Conservation (phyloP, 2,888 invertebrate species). For the Synergus itoensis region DNA sequence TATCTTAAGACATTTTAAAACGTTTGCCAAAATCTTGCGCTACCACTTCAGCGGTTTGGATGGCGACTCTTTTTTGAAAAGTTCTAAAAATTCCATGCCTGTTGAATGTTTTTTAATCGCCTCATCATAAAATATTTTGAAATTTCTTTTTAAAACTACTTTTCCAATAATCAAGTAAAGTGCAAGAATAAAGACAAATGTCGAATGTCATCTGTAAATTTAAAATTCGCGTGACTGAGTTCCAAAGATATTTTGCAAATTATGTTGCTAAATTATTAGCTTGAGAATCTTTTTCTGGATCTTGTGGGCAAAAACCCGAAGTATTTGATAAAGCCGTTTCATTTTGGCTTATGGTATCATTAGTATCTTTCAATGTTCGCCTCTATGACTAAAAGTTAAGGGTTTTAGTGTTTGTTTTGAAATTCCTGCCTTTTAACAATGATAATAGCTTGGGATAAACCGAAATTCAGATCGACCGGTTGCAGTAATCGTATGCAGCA, state of each 20-base stretch:
- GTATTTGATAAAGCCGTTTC: not conserved
- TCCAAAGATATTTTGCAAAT: not conserved
- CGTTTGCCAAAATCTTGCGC: too few relatives aligned
- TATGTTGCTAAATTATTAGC: not conserved
- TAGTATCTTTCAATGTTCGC: not conserved
- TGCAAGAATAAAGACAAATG: not conserved
- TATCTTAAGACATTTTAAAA: not conserved
- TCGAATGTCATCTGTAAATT: not conserved
- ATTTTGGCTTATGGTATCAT: not conserved
- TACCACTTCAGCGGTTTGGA: too few relatives aligned
- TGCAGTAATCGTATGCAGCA: slow-evolving; percentile 46
- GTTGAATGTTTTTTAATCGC: too few relatives aligned
- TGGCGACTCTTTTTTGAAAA: too few relatives aligned
- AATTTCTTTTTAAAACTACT: too few relatives aligned
- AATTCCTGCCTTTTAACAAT: not conserved
- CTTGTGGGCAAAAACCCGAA: not conserved
- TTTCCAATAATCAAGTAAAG: too few relatives aligned
- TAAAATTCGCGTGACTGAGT: not conserved
- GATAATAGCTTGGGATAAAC: slow-evolving; percentile 15
- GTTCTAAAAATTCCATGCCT: too few relatives aligned
- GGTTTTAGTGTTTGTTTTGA: not conserved
- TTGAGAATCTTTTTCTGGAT: not conserved
- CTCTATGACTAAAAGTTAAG: not conserved
- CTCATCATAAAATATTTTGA: too few relatives aligned
- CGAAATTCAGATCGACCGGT: slow-evolving; percentile 4